Percentiles rank a stretch among this genome's conserved stretches.
phyloP scores from a whole-genome alignment of 1,140 invertebrate genomes.

The Muscidifurax raptorellus region DNA sequence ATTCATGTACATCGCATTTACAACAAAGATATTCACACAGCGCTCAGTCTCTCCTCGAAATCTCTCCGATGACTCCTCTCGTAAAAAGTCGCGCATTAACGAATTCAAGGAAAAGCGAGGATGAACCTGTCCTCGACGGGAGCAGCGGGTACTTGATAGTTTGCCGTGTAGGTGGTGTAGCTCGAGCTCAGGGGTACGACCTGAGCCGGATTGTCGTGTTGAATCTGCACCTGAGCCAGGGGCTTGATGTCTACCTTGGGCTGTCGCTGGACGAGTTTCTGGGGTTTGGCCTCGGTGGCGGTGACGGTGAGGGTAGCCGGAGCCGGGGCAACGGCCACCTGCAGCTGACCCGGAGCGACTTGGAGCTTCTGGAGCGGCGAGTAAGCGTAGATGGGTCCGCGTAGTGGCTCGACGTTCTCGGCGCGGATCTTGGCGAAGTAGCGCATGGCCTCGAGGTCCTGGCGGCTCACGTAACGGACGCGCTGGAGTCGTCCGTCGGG shows the following conservation, averaged over 20 bases:
- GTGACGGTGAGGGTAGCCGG: background rate
- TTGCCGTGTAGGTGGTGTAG: slow-evolving; percentile 64
- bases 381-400: slow-evolving; percentile 76
- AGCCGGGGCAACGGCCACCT: slow-evolving; percentile 26
- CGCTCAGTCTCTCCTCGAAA: background rate
- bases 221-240: slow-evolving; percentile 66
- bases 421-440: slow-evolving; percentile 76
- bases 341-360: slow-evolving; percentile 57
- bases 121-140: slow-evolving; percentile 65
- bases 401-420: slow-evolving; percentile 76
- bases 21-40: slow-evolving; percentile 4
- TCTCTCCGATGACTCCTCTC: no score
- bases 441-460: slow-evolving; percentile 76
- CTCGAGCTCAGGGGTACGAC: slow-evolving; percentile 63
- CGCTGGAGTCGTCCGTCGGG: slow-evolving; percentile 75
- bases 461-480: slow-evolving; percentile 74
- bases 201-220: slow-evolving; percentile 61
- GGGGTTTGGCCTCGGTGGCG: slow-evolving; percentile 20
- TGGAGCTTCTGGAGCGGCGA: slow-evolving; percentile 70
- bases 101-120: slow-evolving; percentile 58
- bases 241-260: slow-evolving; percentile 63
- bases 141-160: slow-evolving; percentile 57
- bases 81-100: no score
- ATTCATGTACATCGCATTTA: slow-evolving; percentile 43
- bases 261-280: slow-evolving; percentile 29